phyloP scores from a whole-genome alignment of 2,113 vertebrate species.

The Chauna torquata region DNA sequence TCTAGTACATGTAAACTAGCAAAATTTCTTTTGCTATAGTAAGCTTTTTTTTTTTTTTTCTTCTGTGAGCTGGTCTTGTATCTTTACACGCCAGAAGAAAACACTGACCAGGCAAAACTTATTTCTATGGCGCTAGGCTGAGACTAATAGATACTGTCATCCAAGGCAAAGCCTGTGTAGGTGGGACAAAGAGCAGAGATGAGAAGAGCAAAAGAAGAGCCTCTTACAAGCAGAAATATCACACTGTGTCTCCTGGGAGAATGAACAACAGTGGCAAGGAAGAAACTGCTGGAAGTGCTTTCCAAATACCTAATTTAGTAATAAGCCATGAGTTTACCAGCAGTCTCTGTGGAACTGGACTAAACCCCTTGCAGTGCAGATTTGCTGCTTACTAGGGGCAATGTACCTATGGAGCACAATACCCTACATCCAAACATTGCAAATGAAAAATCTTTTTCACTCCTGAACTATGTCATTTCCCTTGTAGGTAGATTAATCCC shows the following conservation, averaged over 20 bases:
- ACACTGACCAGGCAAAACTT: not conserved
- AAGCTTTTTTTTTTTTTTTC: not conserved
- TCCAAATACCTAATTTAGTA: not conserved
- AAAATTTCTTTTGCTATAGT: not conserved
- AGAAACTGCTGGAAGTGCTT: not conserved
- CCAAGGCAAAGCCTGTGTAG: not conserved
- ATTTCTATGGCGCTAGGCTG: not conserved
- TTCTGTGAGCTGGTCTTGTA: not conserved
- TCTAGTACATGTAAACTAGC: not conserved
- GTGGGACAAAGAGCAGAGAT: not conserved
- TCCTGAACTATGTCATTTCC: not conserved
- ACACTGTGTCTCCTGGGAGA: not conserved
- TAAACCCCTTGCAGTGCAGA: not conserved
- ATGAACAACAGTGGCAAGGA: not conserved
- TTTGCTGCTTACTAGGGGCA: not conserved
- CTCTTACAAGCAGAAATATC: not conserved
- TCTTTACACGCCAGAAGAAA: not conserved
- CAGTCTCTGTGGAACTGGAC: not conserved
- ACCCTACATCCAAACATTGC: not conserved
- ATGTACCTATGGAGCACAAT: not conserved
- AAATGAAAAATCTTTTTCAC: not conserved
- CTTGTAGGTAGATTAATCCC: not conserved
- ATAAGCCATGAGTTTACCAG: not conserved
- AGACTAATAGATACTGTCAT: not conserved
- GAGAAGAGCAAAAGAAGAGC: not conserved